Conservation (phyloP, 2,113 vertebrate genomes). For the Tetrao urogallus region DNA sequence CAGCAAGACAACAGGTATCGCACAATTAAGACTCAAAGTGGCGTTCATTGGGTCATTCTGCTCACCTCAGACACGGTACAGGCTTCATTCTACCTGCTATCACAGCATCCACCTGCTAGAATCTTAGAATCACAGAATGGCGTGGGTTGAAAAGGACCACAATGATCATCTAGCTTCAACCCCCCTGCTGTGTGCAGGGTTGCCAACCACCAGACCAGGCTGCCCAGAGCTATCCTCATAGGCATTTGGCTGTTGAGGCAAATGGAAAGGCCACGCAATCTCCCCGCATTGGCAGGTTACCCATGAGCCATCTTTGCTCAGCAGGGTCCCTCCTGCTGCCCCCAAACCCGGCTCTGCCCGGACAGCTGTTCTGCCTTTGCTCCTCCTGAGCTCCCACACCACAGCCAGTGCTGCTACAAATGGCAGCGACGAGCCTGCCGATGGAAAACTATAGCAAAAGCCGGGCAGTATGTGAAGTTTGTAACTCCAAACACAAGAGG, state of each 20-base stretch:
- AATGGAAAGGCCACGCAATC: background rate
- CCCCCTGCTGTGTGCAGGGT: too few relatives aligned
- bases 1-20: background rate
- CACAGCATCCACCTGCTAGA: background rate
- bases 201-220: too few relatives aligned
- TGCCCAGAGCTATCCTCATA: background rate
- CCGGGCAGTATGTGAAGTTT: background rate
- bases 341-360: background rate
- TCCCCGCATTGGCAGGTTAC: background rate
- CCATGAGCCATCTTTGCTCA: background rate
- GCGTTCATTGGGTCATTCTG: background rate
- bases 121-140: too few relatives aligned
- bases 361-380: background rate
- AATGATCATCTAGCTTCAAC: too few relatives aligned
- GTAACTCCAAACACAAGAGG: background rate
- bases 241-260: background rate
- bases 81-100: background rate
- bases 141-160: too few relatives aligned
- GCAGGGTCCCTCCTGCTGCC: background rate
- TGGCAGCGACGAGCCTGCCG: accelerated
- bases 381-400: background rate
- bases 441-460: background rate
- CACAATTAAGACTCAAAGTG: background rate
- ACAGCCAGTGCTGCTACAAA: background rate
- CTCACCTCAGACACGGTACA: background rate